Evolutionary conservation across 2,888 invertebrate genomes (phyloP).

Genomic region (Mechanitis mazaeus): DNA sequence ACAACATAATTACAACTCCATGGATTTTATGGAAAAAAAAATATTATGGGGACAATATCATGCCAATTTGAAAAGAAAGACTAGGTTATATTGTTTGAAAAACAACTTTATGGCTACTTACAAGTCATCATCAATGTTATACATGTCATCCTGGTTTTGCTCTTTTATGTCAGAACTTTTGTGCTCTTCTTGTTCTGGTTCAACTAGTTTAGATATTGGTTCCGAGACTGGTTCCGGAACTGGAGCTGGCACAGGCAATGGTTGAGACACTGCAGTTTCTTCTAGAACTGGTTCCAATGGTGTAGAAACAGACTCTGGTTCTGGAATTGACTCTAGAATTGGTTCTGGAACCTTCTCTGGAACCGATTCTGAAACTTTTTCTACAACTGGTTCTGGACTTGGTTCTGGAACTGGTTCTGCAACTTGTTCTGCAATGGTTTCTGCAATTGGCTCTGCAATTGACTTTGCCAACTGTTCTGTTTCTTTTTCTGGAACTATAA

Average conservation of each 20-base stretch:
- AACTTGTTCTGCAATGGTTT: background rate
- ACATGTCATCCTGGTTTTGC: conserved; percentile 29
- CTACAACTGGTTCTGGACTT: conserved; percentile 3
- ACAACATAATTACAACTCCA: no score
- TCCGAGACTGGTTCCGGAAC: background rate
- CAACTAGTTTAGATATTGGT: background rate
- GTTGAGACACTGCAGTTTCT: background rate
- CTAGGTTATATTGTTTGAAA: no score
- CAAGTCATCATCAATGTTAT: conserved; percentile 42
- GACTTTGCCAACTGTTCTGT: background rate
- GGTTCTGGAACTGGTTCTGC: conserved; percentile 5
- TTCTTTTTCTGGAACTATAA: conserved; percentile 10
- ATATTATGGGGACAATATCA: no score
- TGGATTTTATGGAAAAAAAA: no score
- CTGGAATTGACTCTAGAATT: background rate
- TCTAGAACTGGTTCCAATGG: conserved; percentile 8
- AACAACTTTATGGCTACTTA: conserved; percentile 26
- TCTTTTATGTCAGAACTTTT: conserved; percentile 8
- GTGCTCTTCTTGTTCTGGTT: conserved; percentile 8
- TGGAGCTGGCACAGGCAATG: no score
- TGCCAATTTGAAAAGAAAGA: no score
- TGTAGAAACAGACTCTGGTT: conserved; percentile 7
- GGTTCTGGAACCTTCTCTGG: conserved; percentile 5
- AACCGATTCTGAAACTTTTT: background rate
- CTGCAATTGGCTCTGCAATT: background rate